Conservation (phyloP, 2,113 vertebrate species). For the Lonchura striata region DNA sequence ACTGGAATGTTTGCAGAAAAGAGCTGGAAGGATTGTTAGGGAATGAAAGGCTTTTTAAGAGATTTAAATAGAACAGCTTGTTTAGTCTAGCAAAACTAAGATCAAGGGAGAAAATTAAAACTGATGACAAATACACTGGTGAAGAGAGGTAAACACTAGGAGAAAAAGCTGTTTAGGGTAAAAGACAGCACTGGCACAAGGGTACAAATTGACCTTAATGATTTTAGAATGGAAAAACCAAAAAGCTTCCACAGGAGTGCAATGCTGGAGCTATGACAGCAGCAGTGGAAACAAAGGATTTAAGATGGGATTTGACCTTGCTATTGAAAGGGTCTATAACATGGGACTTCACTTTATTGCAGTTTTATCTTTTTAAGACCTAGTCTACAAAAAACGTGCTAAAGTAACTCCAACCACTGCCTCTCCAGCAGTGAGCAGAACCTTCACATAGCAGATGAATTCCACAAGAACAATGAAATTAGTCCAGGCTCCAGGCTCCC, state of each 20-base stretch:
- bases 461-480: neutral
- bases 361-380: slow-evolving; percentile 18
- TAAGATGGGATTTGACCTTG: neutral
- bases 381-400: neutral
- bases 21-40: neutral
- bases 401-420: neutral
- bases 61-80: slow-evolving; percentile 9
- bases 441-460: neutral
- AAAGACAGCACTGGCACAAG: neutral
- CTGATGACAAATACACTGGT: neutral
- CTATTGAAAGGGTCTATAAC: neutral
- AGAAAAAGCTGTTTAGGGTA: neutral
- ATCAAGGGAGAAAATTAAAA: neutral
- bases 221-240: neutral
- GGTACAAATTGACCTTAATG: neutral
- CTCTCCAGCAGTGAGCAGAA: slow-evolving; percentile 18
- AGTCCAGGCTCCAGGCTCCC: neutral
- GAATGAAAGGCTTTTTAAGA: slow-evolving; percentile 1
- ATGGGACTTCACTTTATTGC: neutral
- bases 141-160: neutral
- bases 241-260: neutral
- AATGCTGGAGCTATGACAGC: neutral
- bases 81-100: slow-evolving; percentile 35
- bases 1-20: neutral
- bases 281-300: neutral